A percentile compares a stretch with the other conserved stretches of the same genome.
Conservation (phyloP, 92 coral and sea anemone genomes). For the Zoanthus solanderi region DNA sequence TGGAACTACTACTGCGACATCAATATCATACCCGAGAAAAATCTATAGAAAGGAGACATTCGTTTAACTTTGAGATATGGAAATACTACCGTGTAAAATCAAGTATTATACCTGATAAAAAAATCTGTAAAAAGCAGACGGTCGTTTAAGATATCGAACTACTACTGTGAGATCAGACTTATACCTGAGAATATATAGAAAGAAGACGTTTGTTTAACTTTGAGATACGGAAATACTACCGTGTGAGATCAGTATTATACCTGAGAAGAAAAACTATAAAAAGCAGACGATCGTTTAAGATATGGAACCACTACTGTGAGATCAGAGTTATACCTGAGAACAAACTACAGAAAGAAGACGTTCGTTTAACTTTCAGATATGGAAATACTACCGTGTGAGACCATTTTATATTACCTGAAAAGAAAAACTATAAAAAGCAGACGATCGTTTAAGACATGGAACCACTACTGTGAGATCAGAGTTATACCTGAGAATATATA, state of each 20-base stretch:
- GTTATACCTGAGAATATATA: slow-evolving; percentile 90
- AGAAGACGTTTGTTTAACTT: slow-evolving; percentile 81
- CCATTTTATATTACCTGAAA: slow-evolving; percentile 83
- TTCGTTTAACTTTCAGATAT: slow-evolving; percentile 52
- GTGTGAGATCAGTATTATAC: slow-evolving; percentile 75
- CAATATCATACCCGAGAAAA: slow-evolving; percentile 85
- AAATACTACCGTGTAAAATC: neutral
- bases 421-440: neutral
- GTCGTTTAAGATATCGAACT: too few relatives aligned
- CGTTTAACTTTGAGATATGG: slow-evolving; percentile 41
- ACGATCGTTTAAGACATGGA: too few relatives aligned
- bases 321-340: slow-evolving; percentile 77
- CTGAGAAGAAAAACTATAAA: slow-evolving; percentile 46
- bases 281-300: neutral
- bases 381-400: neutral
- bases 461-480: neutral
- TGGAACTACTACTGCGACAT: neutral
- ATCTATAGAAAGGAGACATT: slow-evolving; percentile 91
- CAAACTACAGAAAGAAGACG: slow-evolving; percentile 95
- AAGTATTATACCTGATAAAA: slow-evolving; percentile 85
- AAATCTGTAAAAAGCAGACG: neutral
- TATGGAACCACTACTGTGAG: neutral
- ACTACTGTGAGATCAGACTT: neutral
- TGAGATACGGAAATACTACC: neutral
- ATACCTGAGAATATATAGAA: slow-evolving; percentile 95